Percentiles rank a stretch among this genome's conserved stretches.
Evolutionary conservation across 2,797 vertebrate genomes (phyloP).

Genomic region (Diplodus puntazzo): DNA sequence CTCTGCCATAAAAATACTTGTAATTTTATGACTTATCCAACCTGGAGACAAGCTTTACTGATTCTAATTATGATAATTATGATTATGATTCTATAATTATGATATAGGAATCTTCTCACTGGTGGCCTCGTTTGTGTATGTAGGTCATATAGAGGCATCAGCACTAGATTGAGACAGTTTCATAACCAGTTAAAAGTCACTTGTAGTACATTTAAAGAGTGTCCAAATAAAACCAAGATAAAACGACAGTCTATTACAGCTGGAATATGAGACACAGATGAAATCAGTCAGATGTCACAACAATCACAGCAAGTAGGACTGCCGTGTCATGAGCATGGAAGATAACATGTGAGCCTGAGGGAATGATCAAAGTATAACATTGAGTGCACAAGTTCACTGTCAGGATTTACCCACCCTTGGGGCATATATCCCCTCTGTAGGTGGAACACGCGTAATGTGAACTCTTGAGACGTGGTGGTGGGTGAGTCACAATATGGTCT

Average conservation of each 20-base stretch:
- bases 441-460: slow-evolving; percentile 69
- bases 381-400: slow-evolving; percentile 42
- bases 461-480: slow-evolving; percentile 52
- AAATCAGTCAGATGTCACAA: slow-evolving; percentile 44
- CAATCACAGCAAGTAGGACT: slow-evolving; percentile 34
- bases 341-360: slow-evolving; percentile 28
- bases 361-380: slow-evolving; percentile 52
- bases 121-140: too few species aligned
- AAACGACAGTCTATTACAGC: not conserved
- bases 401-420: slow-evolving; percentile 78
- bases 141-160: too few species aligned
- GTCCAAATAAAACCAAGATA: slow-evolving; percentile 8
- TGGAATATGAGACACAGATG: slow-evolving; percentile 14
- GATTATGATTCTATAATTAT: too few species aligned
- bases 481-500: slow-evolving; percentile 56
- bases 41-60: too few species aligned
- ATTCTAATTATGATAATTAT: too few species aligned
- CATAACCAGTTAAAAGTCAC: too few species aligned
- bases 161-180: too few species aligned
- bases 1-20: too few species aligned
- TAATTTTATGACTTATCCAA: too few species aligned
- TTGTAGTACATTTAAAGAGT: too few species aligned
- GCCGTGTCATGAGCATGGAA: slow-evolving; percentile 34
- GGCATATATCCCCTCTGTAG: slow-evolving; percentile 86
- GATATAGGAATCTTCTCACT: too few species aligned